Evolutionary conservation across 2,113 vertebrate species (phyloP).

Genomic region (Rutilus rutilus): DNA sequence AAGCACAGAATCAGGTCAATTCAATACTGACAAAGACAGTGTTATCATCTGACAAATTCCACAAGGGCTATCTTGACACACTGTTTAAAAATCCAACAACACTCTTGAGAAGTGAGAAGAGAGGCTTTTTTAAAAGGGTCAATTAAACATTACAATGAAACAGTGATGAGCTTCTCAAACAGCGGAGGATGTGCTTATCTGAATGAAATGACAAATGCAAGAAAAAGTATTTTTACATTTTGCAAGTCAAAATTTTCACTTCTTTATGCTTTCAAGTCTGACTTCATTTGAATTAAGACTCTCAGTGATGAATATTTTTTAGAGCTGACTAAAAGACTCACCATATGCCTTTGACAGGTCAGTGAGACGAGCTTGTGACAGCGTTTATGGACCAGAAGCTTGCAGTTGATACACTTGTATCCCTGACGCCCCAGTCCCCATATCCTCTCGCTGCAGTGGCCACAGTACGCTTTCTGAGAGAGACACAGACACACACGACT

Average conservation of each 20-base stretch:
- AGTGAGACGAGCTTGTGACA: constrained; percentile 92
- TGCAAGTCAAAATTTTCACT: background rate
- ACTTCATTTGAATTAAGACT: background rate
- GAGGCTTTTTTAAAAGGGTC: background rate
- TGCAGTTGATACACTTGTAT: constrained; percentile 99
- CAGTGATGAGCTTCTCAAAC: background rate
- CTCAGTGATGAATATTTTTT: background rate
- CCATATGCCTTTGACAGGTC: constrained; percentile 98
- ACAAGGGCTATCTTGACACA: constrained; percentile 25
- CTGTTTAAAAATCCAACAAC: background rate
- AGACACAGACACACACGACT: constrained; percentile 42
- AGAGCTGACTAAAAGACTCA: constrained; percentile 71
- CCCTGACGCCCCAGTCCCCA: constrained; percentile 95
- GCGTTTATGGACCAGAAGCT: constrained; percentile 97
- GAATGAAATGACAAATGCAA: background rate
- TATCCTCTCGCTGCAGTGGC: constrained; percentile 98
- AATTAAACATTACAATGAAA: background rate
- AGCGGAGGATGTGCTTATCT: background rate
- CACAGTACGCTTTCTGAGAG: constrained; percentile 89
- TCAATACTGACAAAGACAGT: constrained; percentile 23
- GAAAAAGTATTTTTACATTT: background rate
- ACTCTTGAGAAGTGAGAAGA: background rate
- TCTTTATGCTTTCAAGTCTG: background rate
- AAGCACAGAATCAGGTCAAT: background rate
- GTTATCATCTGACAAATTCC: constrained; percentile 27